A percentile compares a stretch with the other conserved stretches of the same genome.
Conservation (phyloP, 2,113 vertebrate species). For the Aplodontia rufa region DNA sequence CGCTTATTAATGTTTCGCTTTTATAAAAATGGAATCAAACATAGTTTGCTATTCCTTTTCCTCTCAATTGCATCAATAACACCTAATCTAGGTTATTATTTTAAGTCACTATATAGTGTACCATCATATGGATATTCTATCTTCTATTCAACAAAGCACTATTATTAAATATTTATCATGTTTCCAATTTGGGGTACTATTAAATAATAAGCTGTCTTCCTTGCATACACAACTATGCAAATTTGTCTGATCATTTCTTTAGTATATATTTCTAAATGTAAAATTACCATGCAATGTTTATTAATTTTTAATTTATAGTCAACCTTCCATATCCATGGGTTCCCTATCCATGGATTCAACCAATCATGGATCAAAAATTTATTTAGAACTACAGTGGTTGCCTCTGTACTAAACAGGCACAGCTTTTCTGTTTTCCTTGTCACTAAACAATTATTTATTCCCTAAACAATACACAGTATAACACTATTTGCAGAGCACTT, state of each 20-base stretch:
- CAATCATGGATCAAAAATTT: not conserved
- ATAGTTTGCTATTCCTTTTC: not conserved
- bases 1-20: not conserved
- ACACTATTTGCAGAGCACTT: not conserved
- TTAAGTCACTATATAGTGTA: not conserved
- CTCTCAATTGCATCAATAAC: slow-evolving; percentile 20
- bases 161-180: not conserved
- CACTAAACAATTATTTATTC: too few relatives aligned
- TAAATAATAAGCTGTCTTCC: not conserved
- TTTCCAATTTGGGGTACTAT: not conserved
- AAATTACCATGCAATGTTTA: not conserved
- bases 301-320: not conserved
- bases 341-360: not conserved
- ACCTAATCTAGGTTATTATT: not conserved
- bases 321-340: too few relatives aligned
- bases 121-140: not conserved
- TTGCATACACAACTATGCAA: not conserved
- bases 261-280: not conserved
- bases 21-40: slow-evolving; percentile 1
- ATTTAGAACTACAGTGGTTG: not conserved
- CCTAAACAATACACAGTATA: not conserved
- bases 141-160: not conserved
- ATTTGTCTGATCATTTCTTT: slow-evolving; percentile 16
- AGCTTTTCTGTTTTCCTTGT: not conserved
- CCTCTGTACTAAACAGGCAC: not conserved